Evolutionary conservation across 1,140 invertebrate genomes (phyloP).

Genomic region (Lasioglossum albipes): DNA sequence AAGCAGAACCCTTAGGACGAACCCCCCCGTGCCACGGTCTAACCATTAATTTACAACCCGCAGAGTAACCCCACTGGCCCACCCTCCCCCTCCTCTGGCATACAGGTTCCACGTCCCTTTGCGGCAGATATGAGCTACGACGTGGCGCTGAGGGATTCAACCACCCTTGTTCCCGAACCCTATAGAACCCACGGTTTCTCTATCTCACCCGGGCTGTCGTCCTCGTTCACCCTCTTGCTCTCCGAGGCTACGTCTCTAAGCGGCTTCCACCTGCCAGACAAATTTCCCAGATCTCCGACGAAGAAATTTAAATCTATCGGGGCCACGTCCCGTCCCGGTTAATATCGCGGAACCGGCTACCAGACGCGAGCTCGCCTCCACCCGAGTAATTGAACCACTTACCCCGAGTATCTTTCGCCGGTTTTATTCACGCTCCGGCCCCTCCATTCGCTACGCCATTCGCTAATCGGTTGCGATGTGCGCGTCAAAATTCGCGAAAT

Average conservation of each 20-base stretch:
- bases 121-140: conserved; percentile 78
- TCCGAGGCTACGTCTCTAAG: conserved; percentile 33
- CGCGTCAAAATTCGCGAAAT: no score
- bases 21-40: conserved; percentile 68
- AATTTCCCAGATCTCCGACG: conserved; percentile 42
- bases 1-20: conserved; percentile 75
- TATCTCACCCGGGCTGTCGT: conserved; percentile 55
- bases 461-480: no score
- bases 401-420: neutral
- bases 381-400: conserved; percentile 40
- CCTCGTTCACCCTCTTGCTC: conserved; percentile 26
- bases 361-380: conserved; percentile 14
- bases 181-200: conserved; percentile 49
- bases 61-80: conserved; percentile 74
- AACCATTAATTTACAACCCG: conserved; percentile 80
- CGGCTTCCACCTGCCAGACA: conserved; percentile 53
- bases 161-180: conserved; percentile 58
- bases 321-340: conserved; percentile 37
- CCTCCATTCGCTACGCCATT: no score
- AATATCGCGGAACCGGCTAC: conserved; percentile 27
- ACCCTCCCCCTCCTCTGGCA: conserved; percentile 51
- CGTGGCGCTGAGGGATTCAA: conserved; percentile 72
- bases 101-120: conserved; percentile 74
- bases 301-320: conserved; percentile 62
- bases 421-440: no score